Base-by-base conservation (phyloP, 2,888 invertebrate species). In the Drosophila kokeensis region DNA sequence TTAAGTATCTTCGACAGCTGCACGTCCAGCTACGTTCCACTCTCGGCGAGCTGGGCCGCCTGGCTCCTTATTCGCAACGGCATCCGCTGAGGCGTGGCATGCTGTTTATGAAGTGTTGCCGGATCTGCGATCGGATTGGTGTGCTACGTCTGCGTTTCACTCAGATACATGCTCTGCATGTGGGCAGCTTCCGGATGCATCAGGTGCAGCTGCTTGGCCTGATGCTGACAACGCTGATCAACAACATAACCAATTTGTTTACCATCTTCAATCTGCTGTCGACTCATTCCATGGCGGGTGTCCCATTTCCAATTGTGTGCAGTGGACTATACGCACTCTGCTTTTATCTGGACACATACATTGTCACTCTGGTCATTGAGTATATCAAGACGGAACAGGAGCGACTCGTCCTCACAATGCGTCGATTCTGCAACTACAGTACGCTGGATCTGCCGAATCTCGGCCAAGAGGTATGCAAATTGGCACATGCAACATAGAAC, bases 121-220 rank as follows among this genome's bases (percentile, higher is more conserved):
- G 69, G 6, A 71, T 88, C 18, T 79, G 85, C 48, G 84, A 89
- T 58, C 79, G 81, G 2, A 52, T 91, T 64, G 78, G 71, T 32
- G 30, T 42, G 27, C 32, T 91, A 21, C 75, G 82, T 0, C 2
- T 7, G 0, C 66, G 74, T 0, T 90, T 79, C 58, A 32, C 24
- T 0, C 52, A 82, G 21, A 91, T 89, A 24, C 65, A 84, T n/a
- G 45, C 24, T 0, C 61, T 91, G 11, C 76, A 85, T 45, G 40
- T 52, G 45, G 79, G 78, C 27, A 83, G 83, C 65, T 76, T 89
- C n/a, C 64, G 68, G 8, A 79, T 90, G 81, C 92, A 91, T 53
- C 91, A 91, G 64, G 73, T 89, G 36, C 91, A 91, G 74, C 75
- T 91, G 45, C 65, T 91, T 18, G 91, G 91, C 2, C 73, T 91